Evolutionary conservation across 2,113 vertebrate species (phyloP).

Genomic region (Coryphaenoides rupestris): DNA sequence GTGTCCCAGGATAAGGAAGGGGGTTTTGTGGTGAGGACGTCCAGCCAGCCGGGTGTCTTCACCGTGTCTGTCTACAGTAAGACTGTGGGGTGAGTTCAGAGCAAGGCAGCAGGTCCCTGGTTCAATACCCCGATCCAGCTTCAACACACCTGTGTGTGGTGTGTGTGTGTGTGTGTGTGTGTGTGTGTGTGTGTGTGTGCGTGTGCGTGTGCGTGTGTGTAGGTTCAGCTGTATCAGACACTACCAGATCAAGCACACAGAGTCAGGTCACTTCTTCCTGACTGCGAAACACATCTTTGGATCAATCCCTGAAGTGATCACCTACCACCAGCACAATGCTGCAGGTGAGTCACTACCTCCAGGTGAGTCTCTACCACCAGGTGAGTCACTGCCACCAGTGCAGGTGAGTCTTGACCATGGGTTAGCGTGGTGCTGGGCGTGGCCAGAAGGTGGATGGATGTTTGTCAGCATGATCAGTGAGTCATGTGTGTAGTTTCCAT

Average conservation of each 20-base stretch:
- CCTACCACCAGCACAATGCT: conserved; percentile 85
- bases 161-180: not conserved
- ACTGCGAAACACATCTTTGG: conserved; percentile 79
- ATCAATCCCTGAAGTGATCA: conserved; percentile 78
- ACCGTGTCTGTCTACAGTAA: conserved; percentile 80
- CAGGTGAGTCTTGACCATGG: too few relatives aligned
- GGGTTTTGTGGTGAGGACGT: conserved; percentile 84
- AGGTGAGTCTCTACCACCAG: too few relatives aligned
- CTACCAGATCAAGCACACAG: conserved; percentile 82
- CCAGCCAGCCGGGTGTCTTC: conserved; percentile 79
- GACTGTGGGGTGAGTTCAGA: conserved; percentile 67
- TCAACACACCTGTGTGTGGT: not conserved
- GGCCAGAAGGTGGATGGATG: too few relatives aligned
- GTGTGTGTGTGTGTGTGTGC: not conserved
- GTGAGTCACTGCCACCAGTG: too few relatives aligned
- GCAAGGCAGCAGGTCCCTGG: too few relatives aligned
- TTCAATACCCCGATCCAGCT: not conserved
- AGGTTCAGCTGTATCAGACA: conserved; percentile 66
- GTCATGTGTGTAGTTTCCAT: too few relatives aligned
- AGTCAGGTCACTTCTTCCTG: conserved; percentile 73
- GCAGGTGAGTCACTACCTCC: conserved; percentile 82
- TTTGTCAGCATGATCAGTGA: too few relatives aligned
- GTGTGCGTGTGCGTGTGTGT: conserved; percentile 6
- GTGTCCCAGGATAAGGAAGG: conserved; percentile 79
- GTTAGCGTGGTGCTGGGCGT: too few relatives aligned